Evolutionary conservation across 2,113 vertebrate species (phyloP).

Genomic region (Gavia stellata): DNA sequence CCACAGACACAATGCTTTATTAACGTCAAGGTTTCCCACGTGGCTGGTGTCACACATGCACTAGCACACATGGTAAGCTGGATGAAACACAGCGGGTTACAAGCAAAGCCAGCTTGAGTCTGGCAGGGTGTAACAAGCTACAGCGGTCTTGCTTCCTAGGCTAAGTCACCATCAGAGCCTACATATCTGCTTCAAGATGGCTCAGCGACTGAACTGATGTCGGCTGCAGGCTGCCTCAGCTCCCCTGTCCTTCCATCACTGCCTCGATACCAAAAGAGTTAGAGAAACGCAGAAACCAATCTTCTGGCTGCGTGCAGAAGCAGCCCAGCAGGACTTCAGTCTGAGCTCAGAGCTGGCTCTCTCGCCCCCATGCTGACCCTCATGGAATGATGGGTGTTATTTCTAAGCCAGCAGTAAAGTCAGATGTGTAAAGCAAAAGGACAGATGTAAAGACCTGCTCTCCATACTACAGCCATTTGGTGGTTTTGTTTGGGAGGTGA

Average conservation of each 20-base stretch:
- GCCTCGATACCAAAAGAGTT: fast-evolving
- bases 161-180: not conserved
- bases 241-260: not conserved
- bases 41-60: not conserved
- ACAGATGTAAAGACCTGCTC: fast-evolving
- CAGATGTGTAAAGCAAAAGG: not conserved
- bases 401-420: not conserved
- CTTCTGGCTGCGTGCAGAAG: not conserved
- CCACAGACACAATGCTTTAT: not conserved
- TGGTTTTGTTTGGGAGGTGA: not conserved
- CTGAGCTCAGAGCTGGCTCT: not conserved
- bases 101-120: not conserved
- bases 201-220: fast-evolving
- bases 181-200: not conserved
- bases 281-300: not conserved
- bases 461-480: not conserved
- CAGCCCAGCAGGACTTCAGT: not conserved
- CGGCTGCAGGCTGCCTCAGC: not conserved
- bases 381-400: fast-evolving
- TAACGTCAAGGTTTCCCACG: not conserved
- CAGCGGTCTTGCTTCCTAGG: not conserved
- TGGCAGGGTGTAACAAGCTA: not conserved
- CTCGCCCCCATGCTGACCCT: not conserved
- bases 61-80: fast-evolving
- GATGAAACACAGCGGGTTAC: not conserved